Conservation (phyloP, 2,113 vertebrate genomes). For the Cyprinodon brontotheroides region DNA sequence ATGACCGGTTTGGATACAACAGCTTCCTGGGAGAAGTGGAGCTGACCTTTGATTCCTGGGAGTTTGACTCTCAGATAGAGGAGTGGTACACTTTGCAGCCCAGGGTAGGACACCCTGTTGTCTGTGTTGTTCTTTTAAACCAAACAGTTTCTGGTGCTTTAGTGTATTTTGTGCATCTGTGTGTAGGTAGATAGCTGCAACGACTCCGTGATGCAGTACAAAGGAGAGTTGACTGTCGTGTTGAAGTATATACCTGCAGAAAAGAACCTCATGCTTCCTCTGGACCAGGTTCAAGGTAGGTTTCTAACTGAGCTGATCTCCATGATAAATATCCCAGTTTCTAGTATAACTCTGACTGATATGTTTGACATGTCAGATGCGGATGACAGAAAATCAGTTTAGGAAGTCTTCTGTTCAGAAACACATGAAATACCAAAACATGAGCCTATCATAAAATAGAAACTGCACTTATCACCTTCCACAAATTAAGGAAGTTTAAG, state of each 20-base stretch:
- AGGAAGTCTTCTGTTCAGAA: neutral
- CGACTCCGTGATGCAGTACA: constrained; percentile 89
- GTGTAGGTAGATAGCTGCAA: constrained; percentile 81
- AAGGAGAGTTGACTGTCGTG: constrained; percentile 92
- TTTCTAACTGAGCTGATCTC: neutral
- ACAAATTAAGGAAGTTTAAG: no score
- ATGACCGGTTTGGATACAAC: constrained; percentile 94
- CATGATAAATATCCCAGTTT: neutral
- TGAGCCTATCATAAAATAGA: no score
- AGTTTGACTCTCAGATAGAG: constrained; percentile 89
- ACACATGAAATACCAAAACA: neutral
- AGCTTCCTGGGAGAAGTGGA: constrained; percentile 96
- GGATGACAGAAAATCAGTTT: neutral
- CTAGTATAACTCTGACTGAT: no score
- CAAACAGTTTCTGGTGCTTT: neutral
- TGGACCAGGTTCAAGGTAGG: constrained; percentile 89
- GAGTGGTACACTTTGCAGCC: constrained; percentile 92
- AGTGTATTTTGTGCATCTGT: constrained; percentile 15
- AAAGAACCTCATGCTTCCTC: constrained; percentile 84
- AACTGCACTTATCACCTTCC: no score
- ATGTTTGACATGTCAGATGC: no score
- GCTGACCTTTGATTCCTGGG: constrained; percentile 93
- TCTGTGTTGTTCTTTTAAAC: neutral
- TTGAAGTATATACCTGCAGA: constrained; percentile 92
- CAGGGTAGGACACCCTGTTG: constrained; percentile 77